phyloP scores from a whole-genome alignment of 2,888 invertebrate species.

The Tanypteryx hageni region DNA sequence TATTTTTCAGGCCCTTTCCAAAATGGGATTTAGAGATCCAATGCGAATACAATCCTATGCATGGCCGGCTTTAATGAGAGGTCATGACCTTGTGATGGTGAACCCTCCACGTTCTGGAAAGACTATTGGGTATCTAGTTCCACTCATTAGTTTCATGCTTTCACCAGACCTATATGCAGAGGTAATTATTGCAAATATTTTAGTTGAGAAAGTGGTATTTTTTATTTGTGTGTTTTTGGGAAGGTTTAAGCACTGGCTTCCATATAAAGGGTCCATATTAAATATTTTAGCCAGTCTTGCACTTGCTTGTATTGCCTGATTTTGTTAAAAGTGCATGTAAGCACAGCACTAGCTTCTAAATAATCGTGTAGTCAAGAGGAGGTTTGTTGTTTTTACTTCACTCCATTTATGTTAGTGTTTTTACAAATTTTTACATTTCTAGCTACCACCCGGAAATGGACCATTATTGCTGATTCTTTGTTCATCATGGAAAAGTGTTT shows the following conservation, averaged over 20 bases:
- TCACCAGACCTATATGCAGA: constrained; percentile 73
- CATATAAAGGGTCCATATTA: neutral
- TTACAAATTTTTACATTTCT: constrained; percentile 62
- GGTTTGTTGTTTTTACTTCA: neutral
- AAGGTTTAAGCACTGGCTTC: neutral
- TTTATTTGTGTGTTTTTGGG: neutral
- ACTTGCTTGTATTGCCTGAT: too few relatives aligned
- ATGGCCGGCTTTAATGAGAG: constrained; percentile 83
- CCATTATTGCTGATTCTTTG: constrained; percentile 83
- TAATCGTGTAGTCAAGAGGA: neutral
- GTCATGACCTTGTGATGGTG: constrained; percentile 82
- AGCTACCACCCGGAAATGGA: constrained; percentile 75
- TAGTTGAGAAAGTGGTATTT: neutral
- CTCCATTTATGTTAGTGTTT: neutral
- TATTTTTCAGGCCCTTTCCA: constrained; percentile 71
- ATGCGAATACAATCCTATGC: constrained; percentile 82
- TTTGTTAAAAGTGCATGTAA: too few relatives aligned
- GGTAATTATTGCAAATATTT: constrained; percentile 69
- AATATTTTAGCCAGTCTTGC: too few relatives aligned
- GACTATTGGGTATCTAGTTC: constrained; percentile 83
- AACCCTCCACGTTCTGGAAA: constrained; percentile 81
- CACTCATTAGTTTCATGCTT: constrained; percentile 80
- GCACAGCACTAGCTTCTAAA: neutral
- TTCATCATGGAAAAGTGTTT: constrained; percentile 78
- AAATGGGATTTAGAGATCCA: constrained; percentile 74